Conservation (phyloP, 2,888 invertebrate genomes). For the Cabera pusaria region DNA sequence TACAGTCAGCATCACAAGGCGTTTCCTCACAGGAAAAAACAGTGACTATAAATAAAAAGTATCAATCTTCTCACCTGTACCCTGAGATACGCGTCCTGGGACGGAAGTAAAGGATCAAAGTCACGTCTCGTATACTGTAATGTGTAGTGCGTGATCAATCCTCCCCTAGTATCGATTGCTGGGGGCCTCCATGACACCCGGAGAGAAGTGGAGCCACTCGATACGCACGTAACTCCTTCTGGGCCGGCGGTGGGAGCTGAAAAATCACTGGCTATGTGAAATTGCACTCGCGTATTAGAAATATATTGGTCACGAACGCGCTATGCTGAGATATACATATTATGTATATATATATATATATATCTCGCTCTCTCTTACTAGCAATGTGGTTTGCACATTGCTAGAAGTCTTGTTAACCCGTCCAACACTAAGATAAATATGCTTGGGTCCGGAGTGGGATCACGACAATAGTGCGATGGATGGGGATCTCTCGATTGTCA, state of each 20-base stretch:
- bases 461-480: too few relatives aligned
- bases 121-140: constrained; percentile 71
- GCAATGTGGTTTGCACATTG: too few relatives aligned
- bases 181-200: constrained; percentile 90
- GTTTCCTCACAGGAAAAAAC: too few relatives aligned
- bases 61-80: constrained; percentile 61
- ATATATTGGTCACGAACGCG: too few relatives aligned
- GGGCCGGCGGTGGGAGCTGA: constrained; percentile 90
- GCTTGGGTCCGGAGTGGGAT: too few relatives aligned
- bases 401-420: too few relatives aligned
- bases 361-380: too few relatives aligned
- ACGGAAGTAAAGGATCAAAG: constrained; percentile 62
- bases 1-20: too few relatives aligned
- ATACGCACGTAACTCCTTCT: constrained; percentile 87
- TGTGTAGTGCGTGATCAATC: constrained; percentile 79
- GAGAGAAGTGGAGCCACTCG: constrained; percentile 89
- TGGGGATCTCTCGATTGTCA: too few relatives aligned
- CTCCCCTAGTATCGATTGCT: constrained; percentile 86
- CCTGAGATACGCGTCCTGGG: constrained; percentile 69
- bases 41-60: background rate
- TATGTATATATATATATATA: too few relatives aligned
- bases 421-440: too few relatives aligned
- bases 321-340: too few relatives aligned
- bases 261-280: constrained; percentile 11
- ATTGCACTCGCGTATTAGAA: background rate